Conservation (phyloP, 2,888 invertebrate genomes). For the Xylota sylvarum region DNA sequence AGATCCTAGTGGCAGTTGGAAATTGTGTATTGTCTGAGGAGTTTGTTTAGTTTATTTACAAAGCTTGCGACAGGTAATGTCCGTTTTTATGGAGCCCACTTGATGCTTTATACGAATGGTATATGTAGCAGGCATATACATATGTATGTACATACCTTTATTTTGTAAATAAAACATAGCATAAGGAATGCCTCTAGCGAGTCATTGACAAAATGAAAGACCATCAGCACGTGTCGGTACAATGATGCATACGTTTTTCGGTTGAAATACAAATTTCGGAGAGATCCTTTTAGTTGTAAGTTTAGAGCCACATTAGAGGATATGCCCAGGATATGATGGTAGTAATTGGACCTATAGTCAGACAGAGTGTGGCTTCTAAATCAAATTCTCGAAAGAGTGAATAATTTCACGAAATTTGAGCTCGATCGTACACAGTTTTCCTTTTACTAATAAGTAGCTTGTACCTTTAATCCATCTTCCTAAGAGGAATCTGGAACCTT, state of each 20-base stretch:
- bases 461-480: too few species aligned
- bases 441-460: too few species aligned
- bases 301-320: not conserved
- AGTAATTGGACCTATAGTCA: too few species aligned
- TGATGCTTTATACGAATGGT: constrained; percentile 32
- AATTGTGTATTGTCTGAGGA: constrained; percentile 28
- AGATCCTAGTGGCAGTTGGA: constrained; percentile 26
- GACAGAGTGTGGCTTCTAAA: too few species aligned
- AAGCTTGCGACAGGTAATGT: constrained; percentile 44
- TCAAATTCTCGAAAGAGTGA: too few species aligned
- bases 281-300: not conserved
- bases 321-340: too few species aligned
- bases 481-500: too few species aligned
- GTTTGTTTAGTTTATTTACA: constrained; percentile 25
- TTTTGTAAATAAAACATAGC: constrained; percentile 38
- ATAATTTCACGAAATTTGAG: too few species aligned
- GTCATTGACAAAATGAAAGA: not conserved
- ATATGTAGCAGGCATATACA: not conserved
- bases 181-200: constrained; percentile 6
- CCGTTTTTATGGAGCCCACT: constrained; percentile 37
- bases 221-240: constrained; percentile 9
- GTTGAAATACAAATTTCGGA: not conserved
- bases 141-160: constrained; percentile 14
- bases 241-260: not conserved
- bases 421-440: too few species aligned